Evolutionary conservation across 2,888 invertebrate species (phyloP).

Genomic region (Monopis laevigella): DNA sequence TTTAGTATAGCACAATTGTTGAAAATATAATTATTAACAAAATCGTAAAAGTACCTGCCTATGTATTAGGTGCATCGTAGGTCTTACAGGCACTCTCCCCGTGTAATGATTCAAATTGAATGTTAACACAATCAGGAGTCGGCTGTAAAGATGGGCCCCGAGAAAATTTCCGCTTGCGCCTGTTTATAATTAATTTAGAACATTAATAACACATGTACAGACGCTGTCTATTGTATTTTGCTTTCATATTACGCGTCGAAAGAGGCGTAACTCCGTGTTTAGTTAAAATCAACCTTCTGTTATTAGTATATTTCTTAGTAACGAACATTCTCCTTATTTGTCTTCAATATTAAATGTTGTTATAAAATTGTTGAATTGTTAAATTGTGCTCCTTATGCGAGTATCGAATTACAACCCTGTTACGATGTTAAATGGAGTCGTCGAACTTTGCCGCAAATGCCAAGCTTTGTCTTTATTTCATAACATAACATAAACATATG

Average conservation of each 20-base stretch:
- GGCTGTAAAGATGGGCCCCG: conserved; percentile 24
- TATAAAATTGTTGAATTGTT: background rate
- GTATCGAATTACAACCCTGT: too few relatives aligned
- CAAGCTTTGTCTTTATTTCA: too few relatives aligned
- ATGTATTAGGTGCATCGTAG: too few relatives aligned
- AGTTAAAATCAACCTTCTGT: conserved; percentile 30
- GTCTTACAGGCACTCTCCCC: too few relatives aligned
- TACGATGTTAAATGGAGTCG: too few relatives aligned
- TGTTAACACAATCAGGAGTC: conserved; percentile 34
- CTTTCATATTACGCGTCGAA: conserved; percentile 27
- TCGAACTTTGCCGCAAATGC: too few relatives aligned
- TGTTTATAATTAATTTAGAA: conserved; percentile 45
- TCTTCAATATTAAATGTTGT: conserved; percentile 2
- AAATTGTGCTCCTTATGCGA: too few relatives aligned
- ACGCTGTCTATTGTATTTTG: conserved; percentile 32
- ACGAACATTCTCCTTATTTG: conserved; percentile 13
- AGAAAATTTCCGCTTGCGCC: conserved; percentile 31
- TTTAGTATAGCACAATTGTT: too few relatives aligned
- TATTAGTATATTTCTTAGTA: conserved; percentile 30
- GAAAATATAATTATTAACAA: too few relatives aligned
- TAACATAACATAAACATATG: too few relatives aligned
- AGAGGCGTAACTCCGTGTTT: conserved; percentile 26
- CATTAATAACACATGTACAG: conserved; percentile 30
- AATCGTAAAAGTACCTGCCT: too few relatives aligned
- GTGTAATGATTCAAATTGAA: conserved; percentile 32